Evolutionary conservation across 2,113 vertebrate species (phyloP), one percentile per base, ranked within the genome.

Genomic region (Phylloscopus trochilus): DNA sequence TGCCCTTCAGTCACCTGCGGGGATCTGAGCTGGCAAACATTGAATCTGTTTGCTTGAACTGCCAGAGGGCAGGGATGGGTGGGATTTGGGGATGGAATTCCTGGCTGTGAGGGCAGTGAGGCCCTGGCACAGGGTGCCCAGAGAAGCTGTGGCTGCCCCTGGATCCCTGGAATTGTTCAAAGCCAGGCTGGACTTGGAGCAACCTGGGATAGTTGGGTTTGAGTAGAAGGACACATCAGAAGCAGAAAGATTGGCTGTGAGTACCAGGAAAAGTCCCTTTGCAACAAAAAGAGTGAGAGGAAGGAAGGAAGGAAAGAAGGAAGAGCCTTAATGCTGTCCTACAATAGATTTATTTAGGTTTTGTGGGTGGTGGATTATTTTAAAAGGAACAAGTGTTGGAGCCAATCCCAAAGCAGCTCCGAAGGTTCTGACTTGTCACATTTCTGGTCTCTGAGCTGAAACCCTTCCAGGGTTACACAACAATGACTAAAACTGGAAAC

Each of bases 381-480:
- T 81, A 44, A 15, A 69, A 95, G 70, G 62, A 93, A 64, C 47
- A 41, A 83, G 19, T 18, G 21, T 35, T 91, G 82, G 90, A 86
- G 51, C 59, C 62, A 16, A 46, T 84, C 80, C 80, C 88, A 81
- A 74, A 83, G 89, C 67, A 79, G 35, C 84, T n/a, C 86, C 31
- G 11, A 96, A 95, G 67, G 43, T 88, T 97, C 85, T 78, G 91
- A 53, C 74, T 92, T 75, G 90, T 97, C 93, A 73, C 90, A 91
- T 88, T 94, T 92, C 93, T 96, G 73, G 51, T 93, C 73, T 94
- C 41, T 4, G 90, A 85, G 83, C 70, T 93, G 90, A 95, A 94
- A 93, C 21, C 15, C 76, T 95, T 85, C 89, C 94, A 96, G 89
- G 73, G 79, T 97, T 97, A 95, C 87, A 97, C 92, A 97, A 94